Percentiles rank a stretch among this genome's conserved stretches.
Evolutionary conservation across 2,888 invertebrate species (phyloP).

Genomic region (Empis livida): DNA sequence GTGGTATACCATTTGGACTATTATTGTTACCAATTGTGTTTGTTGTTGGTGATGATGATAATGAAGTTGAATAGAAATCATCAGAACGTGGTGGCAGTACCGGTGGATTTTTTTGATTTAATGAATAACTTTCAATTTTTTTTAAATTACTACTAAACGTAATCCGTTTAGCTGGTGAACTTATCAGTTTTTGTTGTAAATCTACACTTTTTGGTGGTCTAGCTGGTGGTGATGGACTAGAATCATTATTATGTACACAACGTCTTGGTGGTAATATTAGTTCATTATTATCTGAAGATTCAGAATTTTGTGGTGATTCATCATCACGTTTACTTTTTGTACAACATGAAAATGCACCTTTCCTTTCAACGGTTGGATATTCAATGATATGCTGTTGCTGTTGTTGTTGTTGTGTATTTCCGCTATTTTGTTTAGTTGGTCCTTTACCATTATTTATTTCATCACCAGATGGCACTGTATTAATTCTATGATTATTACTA

Average conservation of each 20-base stretch:
- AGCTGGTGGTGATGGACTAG: slow-evolving; percentile 51
- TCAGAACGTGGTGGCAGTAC: slow-evolving; percentile 14
- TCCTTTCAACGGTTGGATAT: slow-evolving; percentile 58
- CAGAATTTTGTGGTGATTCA: slow-evolving; percentile 35
- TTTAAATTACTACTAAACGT: slow-evolving; percentile 5
- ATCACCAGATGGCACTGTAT: background rate
- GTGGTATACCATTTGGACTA: slow-evolving; percentile 31
- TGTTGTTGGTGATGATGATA: background rate
- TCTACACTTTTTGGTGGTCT: slow-evolving; percentile 52
- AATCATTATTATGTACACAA: slow-evolving; percentile 41
- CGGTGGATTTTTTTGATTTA: slow-evolving; percentile 18
- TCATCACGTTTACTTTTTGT: slow-evolving; percentile 44
- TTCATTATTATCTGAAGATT: slow-evolving; percentile 25
- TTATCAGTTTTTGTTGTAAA: slow-evolving; percentile 17
- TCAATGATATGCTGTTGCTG: slow-evolving; percentile 45
- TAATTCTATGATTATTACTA: background rate
- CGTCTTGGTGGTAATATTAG: slow-evolving; percentile 50
- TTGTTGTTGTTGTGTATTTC: no score
- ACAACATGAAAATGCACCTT: slow-evolving; percentile 60
- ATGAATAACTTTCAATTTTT: slow-evolving; percentile 3
- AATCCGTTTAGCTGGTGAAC: slow-evolving; percentile 27
- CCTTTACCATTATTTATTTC: background rate
- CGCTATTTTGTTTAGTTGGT: background rate
- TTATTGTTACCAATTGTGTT: slow-evolving; percentile 1
- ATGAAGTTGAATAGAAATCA: slow-evolving; percentile 4